phyloP scores from a whole-genome alignment of 2,113 vertebrate species.

The Microcebus murinus region DNA sequence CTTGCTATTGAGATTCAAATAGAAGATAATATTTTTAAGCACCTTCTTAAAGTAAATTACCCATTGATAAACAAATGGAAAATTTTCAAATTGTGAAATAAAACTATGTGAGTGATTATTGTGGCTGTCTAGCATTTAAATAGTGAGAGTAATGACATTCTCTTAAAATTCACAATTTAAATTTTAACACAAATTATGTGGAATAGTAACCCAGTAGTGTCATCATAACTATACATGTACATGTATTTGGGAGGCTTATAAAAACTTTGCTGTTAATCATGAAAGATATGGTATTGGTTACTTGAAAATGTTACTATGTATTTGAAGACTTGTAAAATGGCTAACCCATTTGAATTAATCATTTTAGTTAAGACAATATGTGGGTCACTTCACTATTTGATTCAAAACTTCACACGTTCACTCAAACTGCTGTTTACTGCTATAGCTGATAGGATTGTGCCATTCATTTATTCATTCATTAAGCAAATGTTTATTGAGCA shows the following conservation, averaged over 20 bases:
- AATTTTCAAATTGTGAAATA: neutral
- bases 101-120: neutral
- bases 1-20: neutral
- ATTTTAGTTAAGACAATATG: neutral
- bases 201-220: neutral
- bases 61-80: neutral
- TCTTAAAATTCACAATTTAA: conserved; percentile 7
- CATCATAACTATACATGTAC: neutral
- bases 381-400: neutral
- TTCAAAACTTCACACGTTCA: neutral
- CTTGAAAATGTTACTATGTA: neutral
- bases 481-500: neutral
- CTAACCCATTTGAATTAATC: neutral
- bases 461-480: neutral
- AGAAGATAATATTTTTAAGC: neutral
- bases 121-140: neutral
- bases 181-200: conserved; percentile 1
- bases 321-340: neutral
- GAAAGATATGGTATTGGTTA: neutral
- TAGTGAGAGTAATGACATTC: neutral
- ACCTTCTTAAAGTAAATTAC: neutral
- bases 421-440: neutral
- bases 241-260: neutral
- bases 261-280: neutral
- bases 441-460: neutral